Evolutionary conservation across 2,113 vertebrate genomes (phyloP).

Genomic region (Melanerpes formicivorus): DNA sequence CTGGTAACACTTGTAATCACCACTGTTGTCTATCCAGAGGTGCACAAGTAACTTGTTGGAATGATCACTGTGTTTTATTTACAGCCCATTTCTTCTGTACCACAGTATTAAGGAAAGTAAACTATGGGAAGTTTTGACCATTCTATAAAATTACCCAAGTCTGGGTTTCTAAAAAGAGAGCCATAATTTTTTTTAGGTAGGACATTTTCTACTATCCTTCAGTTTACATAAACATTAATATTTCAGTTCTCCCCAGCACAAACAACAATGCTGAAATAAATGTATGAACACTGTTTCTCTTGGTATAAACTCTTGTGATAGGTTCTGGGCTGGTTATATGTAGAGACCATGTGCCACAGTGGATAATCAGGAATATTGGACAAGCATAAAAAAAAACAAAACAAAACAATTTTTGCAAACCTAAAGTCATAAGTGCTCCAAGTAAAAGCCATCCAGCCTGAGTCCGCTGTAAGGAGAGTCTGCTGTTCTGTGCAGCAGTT

Average conservation of each 20-base stretch:
- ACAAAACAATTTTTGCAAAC: slow-evolving; percentile 64
- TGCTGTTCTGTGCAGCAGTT: slow-evolving; percentile 95
- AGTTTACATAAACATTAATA: neutral
- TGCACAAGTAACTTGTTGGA: neutral
- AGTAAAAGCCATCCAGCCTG: slow-evolving; percentile 98
- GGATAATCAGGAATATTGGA: neutral
- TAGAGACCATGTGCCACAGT: neutral
- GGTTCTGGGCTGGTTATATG: neutral
- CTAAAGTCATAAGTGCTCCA: slow-evolving; percentile 98
- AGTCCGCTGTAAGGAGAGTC: slow-evolving; percentile 94
- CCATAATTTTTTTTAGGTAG: neutral
- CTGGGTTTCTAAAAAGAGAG: neutral
- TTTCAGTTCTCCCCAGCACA: neutral
- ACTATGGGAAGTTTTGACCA: neutral
- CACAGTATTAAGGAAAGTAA: neutral
- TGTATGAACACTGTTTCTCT: neutral
- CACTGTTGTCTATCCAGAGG: neutral
- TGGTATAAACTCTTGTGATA: neutral
- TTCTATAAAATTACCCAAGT: neutral
- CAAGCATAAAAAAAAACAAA: neutral
- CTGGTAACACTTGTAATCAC: neutral
- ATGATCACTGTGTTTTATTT: neutral
- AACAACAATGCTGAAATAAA: neutral
- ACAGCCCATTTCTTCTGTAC: neutral
- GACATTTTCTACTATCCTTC: neutral